phyloP scores from a whole-genome alignment of 2,113 vertebrate species.

The Onychorhynchus coronatus region DNA sequence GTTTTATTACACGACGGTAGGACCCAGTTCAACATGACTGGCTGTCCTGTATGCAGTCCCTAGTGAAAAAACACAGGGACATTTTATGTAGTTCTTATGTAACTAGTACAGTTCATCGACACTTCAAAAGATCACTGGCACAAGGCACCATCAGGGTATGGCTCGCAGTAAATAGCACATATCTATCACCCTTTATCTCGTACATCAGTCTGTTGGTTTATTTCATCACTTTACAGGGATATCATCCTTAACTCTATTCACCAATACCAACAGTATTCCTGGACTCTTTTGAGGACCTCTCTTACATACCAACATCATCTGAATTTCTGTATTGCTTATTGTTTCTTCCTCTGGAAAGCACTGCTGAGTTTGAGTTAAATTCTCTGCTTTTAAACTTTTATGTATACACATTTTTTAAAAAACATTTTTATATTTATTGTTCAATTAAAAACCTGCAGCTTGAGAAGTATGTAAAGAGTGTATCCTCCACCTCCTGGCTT shows the following conservation, averaged over 20 bases:
- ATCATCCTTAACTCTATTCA: neutral
- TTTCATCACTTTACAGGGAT: neutral
- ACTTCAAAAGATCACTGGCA: neutral
- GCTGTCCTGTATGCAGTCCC: neutral
- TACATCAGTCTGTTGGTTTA: neutral
- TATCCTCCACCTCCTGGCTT: neutral
- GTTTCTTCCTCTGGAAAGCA: neutral
- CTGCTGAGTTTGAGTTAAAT: neutral
- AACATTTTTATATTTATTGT: neutral
- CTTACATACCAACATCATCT: neutral
- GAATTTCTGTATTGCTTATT: neutral
- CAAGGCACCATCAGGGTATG: neutral
- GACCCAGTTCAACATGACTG: neutral
- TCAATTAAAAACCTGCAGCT: neutral
- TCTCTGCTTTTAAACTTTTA: neutral
- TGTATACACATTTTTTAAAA: neutral
- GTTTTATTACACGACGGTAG: neutral
- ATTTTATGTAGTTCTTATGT: neutral
- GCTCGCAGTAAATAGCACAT: neutral
- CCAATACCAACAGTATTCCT: neutral
- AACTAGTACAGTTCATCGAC: neutral
- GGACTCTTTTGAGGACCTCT: neutral
- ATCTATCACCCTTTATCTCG: neutral
- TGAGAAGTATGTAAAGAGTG: neutral
- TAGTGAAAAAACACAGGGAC: neutral